Base-by-base conservation (phyloP, 2,113 vertebrate species). In the Theristicus caerulescens region DNA sequence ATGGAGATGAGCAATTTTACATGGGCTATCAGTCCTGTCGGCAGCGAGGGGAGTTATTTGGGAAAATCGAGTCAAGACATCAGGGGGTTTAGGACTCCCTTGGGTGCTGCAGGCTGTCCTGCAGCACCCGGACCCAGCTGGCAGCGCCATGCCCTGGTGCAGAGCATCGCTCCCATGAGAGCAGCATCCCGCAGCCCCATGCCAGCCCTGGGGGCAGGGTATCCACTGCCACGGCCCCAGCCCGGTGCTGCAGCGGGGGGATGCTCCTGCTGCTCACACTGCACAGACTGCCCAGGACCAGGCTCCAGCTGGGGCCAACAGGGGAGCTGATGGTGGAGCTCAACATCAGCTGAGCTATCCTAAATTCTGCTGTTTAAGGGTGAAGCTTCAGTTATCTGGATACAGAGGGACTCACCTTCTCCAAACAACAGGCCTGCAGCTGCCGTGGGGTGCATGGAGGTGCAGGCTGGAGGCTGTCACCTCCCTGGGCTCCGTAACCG, bases 21-120 rank as follows among this genome's bases (percentile, higher is more conserved):
- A 19, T 7, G 47, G 44, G 22, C 0, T 0, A 31, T 55, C 2
- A 2, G 46, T 88, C 85, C 49, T 65, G 25, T 38, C 1, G 3
- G 47, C 29, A 88, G 59, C 65, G 78, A 92, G 18, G 32, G 34
- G 21, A n/a, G 21, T 38, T 90, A 27, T 55, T 25, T 49, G 54
- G 34, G 66, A 58, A 94, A 90, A 88, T 6, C 0, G 2, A 84
- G 59, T 19, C 34, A 57, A 27, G 49, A n/a, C 6, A 72, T 24
- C 12, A 55, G 31, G 16, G 25, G 6, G 17, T 44, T 7, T 59
- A 74, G 55, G 51, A 57, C 16, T 40, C 40, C 2, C 1, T 3
- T 46, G 49, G n/a, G 52, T 82, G 70, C 51, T 88, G 40, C 5
- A 7, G 79, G 42, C 61, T 51, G 55, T 79, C 70, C 78, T 69